phyloP scores from a whole-genome alignment of 2,113 vertebrate species.

The Lamprologus tigripictilis region DNA sequence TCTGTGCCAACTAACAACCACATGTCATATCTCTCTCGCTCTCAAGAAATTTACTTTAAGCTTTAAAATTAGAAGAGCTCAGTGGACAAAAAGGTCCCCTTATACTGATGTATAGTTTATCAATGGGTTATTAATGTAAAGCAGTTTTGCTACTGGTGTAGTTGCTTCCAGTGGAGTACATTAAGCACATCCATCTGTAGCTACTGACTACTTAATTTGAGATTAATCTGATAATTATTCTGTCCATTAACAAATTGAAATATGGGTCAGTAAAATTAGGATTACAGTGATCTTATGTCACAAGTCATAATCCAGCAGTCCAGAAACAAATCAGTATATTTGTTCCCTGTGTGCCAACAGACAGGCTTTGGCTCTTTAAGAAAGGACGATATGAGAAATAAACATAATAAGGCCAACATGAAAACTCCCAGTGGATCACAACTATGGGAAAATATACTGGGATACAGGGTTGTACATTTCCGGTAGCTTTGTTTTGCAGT shows the following conservation, averaged over 20 bases:
- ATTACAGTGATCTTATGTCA: background rate
- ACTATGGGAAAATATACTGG: background rate
- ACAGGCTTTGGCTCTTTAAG: background rate
- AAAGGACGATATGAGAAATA: background rate
- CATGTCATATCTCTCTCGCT: background rate
- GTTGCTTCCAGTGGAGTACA: background rate
- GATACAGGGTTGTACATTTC: background rate
- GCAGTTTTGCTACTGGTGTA: rapidly evolving
- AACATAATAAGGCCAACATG: background rate
- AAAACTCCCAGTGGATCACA: background rate
- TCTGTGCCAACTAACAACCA: background rate
- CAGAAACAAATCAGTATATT: background rate
- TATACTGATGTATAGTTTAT: background rate
- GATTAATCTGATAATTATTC: background rate
- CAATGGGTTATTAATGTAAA: background rate
- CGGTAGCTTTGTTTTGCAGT: background rate
- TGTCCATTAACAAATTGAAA: background rate
- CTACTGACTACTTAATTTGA: background rate
- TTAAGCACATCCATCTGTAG: background rate
- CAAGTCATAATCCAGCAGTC: background rate
- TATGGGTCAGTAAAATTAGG: rapidly evolving
- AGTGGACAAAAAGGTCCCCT: background rate
- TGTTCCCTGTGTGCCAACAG: background rate
- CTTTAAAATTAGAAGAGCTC: background rate
- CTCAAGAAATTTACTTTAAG: background rate